phyloP scores from a whole-genome alignment of 2,113 vertebrate species.

The Bubo scandiacus region DNA sequence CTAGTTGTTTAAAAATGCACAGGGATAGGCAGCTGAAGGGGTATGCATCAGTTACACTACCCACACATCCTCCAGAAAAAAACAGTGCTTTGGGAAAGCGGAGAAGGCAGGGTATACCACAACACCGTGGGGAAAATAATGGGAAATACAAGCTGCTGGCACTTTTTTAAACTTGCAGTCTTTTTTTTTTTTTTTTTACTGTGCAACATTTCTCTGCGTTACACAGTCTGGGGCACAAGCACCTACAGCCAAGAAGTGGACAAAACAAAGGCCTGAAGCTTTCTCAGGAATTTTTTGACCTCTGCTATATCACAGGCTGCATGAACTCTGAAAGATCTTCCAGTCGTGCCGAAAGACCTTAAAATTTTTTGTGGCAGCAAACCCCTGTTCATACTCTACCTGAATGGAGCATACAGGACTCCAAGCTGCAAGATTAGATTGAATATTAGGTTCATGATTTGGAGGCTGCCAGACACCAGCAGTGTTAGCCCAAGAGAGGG shows the following conservation, averaged over 20 bases:
- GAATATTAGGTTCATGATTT: background rate
- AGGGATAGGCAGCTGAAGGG: background rate
- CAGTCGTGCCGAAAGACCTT: background rate
- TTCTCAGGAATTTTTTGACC: background rate
- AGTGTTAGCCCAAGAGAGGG: background rate
- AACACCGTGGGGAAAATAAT: fast-evolving
- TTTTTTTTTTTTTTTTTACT: background rate
- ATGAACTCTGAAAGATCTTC: background rate
- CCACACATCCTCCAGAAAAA: background rate
- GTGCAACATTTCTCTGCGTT: background rate
- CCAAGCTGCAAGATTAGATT: background rate
- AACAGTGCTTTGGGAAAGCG: background rate
- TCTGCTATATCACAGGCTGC: background rate
- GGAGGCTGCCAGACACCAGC: background rate
- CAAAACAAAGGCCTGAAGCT: background rate
- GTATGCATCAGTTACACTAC: background rate
- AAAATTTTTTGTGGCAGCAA: background rate
- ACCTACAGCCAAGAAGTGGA: background rate
- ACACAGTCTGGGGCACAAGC: background rate
- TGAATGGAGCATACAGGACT: background rate
- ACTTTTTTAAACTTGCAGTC: background rate
- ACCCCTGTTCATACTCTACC: background rate
- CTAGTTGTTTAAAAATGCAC: background rate
- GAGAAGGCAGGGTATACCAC: background rate
- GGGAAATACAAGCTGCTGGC: background rate